Conservation (phyloP, 1,140 invertebrate genomes). For the Drosophila kepulauana region DNA sequence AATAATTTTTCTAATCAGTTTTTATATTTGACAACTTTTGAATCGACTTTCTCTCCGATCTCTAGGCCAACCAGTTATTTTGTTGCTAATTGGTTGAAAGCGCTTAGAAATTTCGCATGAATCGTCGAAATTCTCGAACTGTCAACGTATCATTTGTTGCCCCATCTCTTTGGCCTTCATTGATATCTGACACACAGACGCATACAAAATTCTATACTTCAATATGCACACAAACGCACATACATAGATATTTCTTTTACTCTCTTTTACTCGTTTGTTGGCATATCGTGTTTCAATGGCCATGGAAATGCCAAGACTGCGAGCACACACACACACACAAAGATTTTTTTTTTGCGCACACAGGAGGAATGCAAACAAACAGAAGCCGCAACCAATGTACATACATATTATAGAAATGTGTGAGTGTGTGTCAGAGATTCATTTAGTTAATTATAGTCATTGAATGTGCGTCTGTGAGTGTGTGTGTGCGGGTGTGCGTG, state of each 20-base stretch:
- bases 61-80: background rate
- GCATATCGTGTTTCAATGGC: slow-evolving; percentile 18
- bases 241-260: background rate
- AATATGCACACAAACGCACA: too few relatives aligned
- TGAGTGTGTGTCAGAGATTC: slow-evolving; percentile 36
- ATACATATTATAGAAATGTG: background rate
- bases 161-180: slow-evolving; percentile 9
- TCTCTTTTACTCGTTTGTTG: background rate
- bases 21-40: background rate
- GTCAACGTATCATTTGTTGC: slow-evolving; percentile 31
- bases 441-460: slow-evolving; percentile 59
- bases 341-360: background rate
- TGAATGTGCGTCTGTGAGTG: slow-evolving; percentile 4
- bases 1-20: background rate
- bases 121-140: slow-evolving; percentile 29
- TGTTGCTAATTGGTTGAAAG: slow-evolving; percentile 19
- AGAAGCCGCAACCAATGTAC: slow-evolving; percentile 11
- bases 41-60: background rate
- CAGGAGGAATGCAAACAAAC: slow-evolving; percentile 22
- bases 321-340: background rate
- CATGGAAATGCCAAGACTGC: slow-evolving; percentile 3
- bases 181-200: slow-evolving; percentile 4
- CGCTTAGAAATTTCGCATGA: slow-evolving; percentile 19
- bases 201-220: slow-evolving; percentile 2
- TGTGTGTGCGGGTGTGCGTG: background rate